Evolutionary conservation across 2,888 invertebrate genomes (phyloP), one percentile per base, ranked within the genome.

Genomic region (Belgica antarctica): DNA sequence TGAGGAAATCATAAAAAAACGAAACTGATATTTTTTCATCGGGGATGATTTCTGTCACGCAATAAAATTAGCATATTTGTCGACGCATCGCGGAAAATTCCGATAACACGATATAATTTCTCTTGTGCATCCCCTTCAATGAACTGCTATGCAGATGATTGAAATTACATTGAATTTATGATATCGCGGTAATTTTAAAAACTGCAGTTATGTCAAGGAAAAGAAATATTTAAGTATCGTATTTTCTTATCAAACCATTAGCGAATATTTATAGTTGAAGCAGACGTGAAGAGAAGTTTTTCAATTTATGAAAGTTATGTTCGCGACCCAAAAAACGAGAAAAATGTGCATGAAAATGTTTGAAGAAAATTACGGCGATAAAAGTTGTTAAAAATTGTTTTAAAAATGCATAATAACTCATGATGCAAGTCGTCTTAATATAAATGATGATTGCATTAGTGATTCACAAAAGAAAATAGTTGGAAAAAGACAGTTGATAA

Each of bases 1-100:
- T 47, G n/a, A 61, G 61, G 61, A 61, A 61, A 34, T 62, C 62
- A 62, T 62, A 62, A 62, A 62, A 62, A 62, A 7, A 19, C 22
- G 52, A 52, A 52, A 52, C 17, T 17, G 52, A 52, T 52, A 52
- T 52, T 52, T 52, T 52, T 17, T 52, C 17, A 22, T 52, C 52
- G 12, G 5, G 12, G 22, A 22, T 52, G 59, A 59, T 34, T 36
- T 62, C 34, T 62, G 10, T 62, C 65, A 47, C 52, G 52, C 52
- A 52, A 59, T 68, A 57, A 68, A 68, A 68, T 68, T 68, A 68
- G 68, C 68, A 68, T 68, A 68, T 68, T 68, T 68, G 68, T 68
- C 68, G 68, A 52, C 8, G 5, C 24, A 5, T 7, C 24, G 4
- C 5, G 4, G 17, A 47, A 47, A 52, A 27, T 59, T 59, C 25